Evolutionary conservation across 2,888 invertebrate genomes (phyloP), one percentile per base, ranked within the genome.

Genomic region (Heliconius charithonia): DNA sequence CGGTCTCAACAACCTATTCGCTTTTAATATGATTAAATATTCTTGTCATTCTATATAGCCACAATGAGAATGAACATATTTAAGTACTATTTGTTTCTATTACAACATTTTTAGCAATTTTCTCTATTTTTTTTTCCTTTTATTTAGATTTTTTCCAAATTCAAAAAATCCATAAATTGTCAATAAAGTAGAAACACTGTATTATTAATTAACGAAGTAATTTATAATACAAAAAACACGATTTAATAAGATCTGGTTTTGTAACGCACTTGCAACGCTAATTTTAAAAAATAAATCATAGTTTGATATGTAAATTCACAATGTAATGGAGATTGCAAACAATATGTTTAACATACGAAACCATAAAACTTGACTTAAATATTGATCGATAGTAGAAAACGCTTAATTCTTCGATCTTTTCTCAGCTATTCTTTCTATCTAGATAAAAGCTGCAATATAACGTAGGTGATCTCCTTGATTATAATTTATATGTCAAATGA

Each of bases 401-500:
- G 7, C 51, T 51, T 51, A 51, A 51, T 51, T 22, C 22, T 22
- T 51, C 9, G 66, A 66, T 66, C 37, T 37, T 25, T 41, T 69
- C 69, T 69, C 41, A 7, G 69, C 25, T 69, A 45, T 41, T 69
- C n/a, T 41, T 45, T 27, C 63, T 63, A 12, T 51, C 25, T n/a
- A 56, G n/a, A 59, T n/a, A n/a, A 72, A 19, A 59, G 16, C 16
- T n/a, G 37, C 29, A 59, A 37, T 32, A 16, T n/a, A 13, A 37
- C 16, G 72, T 72, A 37, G 59, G 59, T 56, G n/a, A n/a, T 70
- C 45, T 70, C 22, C 29, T 41, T 63, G n/a, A 62, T 63, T 27
- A 72, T 63, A 70, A 65, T 72, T 37, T 56, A 16, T 77, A 77
- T 66, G 22, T 73, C 65, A 37, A n/a, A 67, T 66, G 66, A 77